Evolutionary conservation across 2,797 vertebrate genomes (phyloP), one percentile per base, ranked within the genome.

Genomic region (Alcedo quadribrachys): DNA sequence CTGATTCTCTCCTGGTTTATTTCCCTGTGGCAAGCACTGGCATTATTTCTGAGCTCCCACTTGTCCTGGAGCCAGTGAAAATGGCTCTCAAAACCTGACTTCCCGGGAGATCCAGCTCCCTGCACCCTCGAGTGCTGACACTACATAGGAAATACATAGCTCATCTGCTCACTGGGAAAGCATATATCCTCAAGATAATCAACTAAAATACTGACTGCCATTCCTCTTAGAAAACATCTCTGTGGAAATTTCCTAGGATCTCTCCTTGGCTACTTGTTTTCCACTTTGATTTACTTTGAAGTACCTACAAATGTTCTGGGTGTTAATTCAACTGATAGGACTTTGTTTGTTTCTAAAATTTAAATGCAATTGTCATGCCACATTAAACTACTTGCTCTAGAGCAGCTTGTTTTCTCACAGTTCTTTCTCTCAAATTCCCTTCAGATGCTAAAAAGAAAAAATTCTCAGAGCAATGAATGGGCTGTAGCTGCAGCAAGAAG

Each of bases 21-120:
- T 17, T 46, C 32, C 35, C 37, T 0, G 0, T 33, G 45, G 22
- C 0, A 2, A 71, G 27, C 12, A 33, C 6, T n/a, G 22, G 10
- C 35, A 15, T 37, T 62, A 3, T 18, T 76, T n/a, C 28, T 50
- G 43, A 15, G 9, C 10, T 89, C 58, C 48, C 10, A 6, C 1
- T 4, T 1, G 2, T 6, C 13, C 12, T 43, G 35, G 7, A 79
- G 17, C 8, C 43, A 25, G 15, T 6, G 11, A 76, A 32, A 65
- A 30, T 0, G 3, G 70, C 33, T 48, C 19, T 68, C 8, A 2
- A 11, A 37, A 37, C 7, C 32, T 63, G 28, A 70, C 11, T 5
- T 55, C 30, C 30, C n/a, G 48, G 27, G 18, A 84, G 12, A 55
- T 5, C 30, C 32, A 71, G 30, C 20, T 76, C 37, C 35, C 5